phyloP scores from a whole-genome alignment of 23 tunicate genomes.

The Ascidia mentula region DNA sequence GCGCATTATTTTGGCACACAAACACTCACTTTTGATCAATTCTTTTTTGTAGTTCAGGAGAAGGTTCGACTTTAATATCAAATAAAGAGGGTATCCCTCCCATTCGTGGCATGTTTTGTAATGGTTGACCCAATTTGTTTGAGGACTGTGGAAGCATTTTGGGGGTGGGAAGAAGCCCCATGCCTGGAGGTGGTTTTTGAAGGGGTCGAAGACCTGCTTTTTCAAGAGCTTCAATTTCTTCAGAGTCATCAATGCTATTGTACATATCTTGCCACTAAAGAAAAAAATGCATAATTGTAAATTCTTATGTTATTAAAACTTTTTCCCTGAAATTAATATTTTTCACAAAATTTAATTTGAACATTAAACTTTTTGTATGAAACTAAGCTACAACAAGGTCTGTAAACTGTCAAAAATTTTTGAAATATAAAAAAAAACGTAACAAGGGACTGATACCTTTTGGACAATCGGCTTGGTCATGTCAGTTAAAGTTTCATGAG shows the following conservation, averaged over 20 bases:
- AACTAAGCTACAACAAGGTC: no score
- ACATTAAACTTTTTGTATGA: not conserved
- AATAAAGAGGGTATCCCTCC: slow-evolving; percentile 55
- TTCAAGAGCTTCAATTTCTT: slow-evolving; percentile 74
- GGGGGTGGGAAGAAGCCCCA: slow-evolving; percentile 84
- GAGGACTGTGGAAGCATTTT: slow-evolving; percentile 1
- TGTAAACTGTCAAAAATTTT: no score
- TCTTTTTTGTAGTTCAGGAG: slow-evolving; percentile 58
- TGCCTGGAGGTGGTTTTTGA: slow-evolving; percentile 85
- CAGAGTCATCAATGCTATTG: slow-evolving; percentile 55
- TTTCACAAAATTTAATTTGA: no score
- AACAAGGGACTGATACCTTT: slow-evolving; percentile 13
- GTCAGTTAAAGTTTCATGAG: slow-evolving; percentile 71
- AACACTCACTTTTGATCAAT: slow-evolving; percentile 62
- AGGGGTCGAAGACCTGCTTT: slow-evolving; percentile 72
- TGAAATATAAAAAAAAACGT: not conserved
- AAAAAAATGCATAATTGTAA: not conserved
- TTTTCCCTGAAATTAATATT: not conserved
- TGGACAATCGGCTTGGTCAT: slow-evolving; percentile 50
- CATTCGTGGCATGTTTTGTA: not conserved
- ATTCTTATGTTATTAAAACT: not conserved
- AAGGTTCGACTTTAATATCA: slow-evolving; percentile 62
- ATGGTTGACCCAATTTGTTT: not conserved
- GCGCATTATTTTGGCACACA: not conserved
- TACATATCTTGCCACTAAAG: slow-evolving; percentile 56